Base-by-base conservation (phyloP, 2,888 invertebrate genomes). In the Zeuzera pyrina region DNA sequence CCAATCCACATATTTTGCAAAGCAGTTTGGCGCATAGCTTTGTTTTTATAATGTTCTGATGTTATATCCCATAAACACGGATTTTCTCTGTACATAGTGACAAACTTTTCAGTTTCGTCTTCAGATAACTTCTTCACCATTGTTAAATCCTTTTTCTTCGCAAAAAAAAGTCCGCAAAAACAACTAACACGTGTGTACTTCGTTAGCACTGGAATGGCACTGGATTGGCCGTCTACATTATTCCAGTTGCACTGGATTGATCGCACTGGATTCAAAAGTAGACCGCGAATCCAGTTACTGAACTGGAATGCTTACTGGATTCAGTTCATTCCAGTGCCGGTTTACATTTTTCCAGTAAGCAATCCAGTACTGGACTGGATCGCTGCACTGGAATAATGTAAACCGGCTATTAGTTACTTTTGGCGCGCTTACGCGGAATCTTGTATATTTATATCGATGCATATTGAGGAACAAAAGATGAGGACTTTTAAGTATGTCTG, bases 21-120 rank as follows among this genome's bases (percentile, higher is more conserved):
- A 35, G 37, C 42, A 34, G 32, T 15, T 38, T 41, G n/a, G n/a
- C n/a, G n/a, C n/a, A n/a, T n/a, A n/a, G n/a, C n/a, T n/a, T 43
- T 41, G 30, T 44, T 44, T 42, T 42, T 42, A 41, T 45, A 45
- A 42, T 41, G 26, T 34, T 39, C 35, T 41, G 42, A 45, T 39
- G 36, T 38, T 36, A 45, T 41, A 31, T 41, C 39, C 36, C 38
- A 39, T 36, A 40, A 38, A 40, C 40, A 42, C 34, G 34, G 28
- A 39, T 36, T 39, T 39, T 41, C 21, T 19, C 19, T 21, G 21
- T 19, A 12, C 21, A 11, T 12, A 3, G 12, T 16, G 8, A 35
- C 35, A 35, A 31, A 35, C 29, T 28, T 16, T 29, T 32, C 7
- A 35, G 26, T 32, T 32, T 25, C 11, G 16, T 32, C 27, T 25